These are phyloP conservation scores for Lucilia cuprina DNA, from an alignment of 1,140 invertebrate species.

Conservation along the genomic window DNA sequence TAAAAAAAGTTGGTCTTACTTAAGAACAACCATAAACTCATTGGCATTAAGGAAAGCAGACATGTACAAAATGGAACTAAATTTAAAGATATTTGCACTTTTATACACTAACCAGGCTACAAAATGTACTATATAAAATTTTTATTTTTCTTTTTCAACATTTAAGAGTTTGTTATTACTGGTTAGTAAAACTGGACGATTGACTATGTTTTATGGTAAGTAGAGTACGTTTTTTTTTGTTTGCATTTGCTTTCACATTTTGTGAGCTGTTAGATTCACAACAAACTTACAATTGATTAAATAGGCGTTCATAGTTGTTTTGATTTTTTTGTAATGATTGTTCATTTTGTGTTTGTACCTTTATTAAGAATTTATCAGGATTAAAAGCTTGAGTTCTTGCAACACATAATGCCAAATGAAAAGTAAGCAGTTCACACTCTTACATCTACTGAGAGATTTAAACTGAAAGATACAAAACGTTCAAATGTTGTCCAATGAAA, in stretches of 20 bases:
- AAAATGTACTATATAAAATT: not conserved
- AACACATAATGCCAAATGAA: not conserved
- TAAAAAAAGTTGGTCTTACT: not conserved
- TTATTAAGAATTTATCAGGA: not conserved
- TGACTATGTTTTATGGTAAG: not conserved
- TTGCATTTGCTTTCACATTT: not conserved
- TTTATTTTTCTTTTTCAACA: not conserved
- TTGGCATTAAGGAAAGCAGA: not conserved
- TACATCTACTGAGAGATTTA: not conserved
- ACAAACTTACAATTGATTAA: not conserved
- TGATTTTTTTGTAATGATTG: not conserved
- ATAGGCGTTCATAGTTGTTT: not conserved
- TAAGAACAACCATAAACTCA: conserved; percentile 6
- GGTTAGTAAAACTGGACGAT: not conserved
- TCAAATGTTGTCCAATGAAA: too few species aligned
- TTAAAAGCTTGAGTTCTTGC: not conserved
- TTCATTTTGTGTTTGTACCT: not conserved
- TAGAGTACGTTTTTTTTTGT: too few species aligned
- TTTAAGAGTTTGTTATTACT: not conserved
- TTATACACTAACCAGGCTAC: not conserved
- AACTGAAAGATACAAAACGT: not conserved
- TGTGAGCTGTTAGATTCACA: not conserved
- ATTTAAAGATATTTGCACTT: not conserved
- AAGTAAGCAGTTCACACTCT: not conserved
- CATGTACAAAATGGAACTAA: not conserved